Evolutionary conservation across 1,140 invertebrate genomes (phyloP).

Genomic region (Pseudoatta argentina): DNA sequence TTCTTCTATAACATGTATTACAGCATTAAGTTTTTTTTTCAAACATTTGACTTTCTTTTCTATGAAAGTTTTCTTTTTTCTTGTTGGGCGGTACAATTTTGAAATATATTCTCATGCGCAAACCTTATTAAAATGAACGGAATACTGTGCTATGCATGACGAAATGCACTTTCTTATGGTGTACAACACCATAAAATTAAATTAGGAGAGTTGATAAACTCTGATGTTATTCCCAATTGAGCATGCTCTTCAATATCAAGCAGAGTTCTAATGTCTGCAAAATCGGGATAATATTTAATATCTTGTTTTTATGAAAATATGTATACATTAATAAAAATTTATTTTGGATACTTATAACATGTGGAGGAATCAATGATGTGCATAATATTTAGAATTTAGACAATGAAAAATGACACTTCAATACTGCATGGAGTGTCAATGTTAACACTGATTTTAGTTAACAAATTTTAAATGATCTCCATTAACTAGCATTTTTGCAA

Average conservation of each 20-base stretch:
- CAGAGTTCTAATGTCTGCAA: slow-evolving; percentile 84
- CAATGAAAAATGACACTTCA: slow-evolving; percentile 18
- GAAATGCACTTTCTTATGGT: slow-evolving; percentile 55
- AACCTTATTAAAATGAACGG: slow-evolving; percentile 53
- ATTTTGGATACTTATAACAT: slow-evolving; percentile 74
- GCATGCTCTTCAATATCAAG: slow-evolving; percentile 72
- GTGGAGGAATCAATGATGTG: slow-evolving; percentile 79
- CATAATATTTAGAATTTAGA: slow-evolving; percentile 62
- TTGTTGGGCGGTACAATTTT: slow-evolving; percentile 42
- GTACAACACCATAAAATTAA: slow-evolving; percentile 25
- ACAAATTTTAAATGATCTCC: neutral
- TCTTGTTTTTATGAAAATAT: slow-evolving; percentile 17
- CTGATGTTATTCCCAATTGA: slow-evolving; percentile 54
- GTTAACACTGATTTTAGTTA: slow-evolving; percentile 29
- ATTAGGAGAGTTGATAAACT: slow-evolving; percentile 29
- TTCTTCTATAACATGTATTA: slow-evolving; percentile 54
- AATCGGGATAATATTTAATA: slow-evolving; percentile 52
- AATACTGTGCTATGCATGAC: slow-evolving; percentile 70
- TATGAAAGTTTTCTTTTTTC: slow-evolving; percentile 50
- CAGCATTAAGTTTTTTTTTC: slow-evolving; percentile 63
- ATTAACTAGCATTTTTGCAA: neutral
- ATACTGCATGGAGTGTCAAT: slow-evolving; percentile 1
- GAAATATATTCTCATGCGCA: slow-evolving; percentile 48
- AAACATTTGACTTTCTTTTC: slow-evolving; percentile 57
- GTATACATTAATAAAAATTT: neutral